A percentile compares a stretch with the other conserved stretches of the same genome.
Evolutionary conservation across 1,140 invertebrate genomes (phyloP).

Genomic region (Lethocerus indicus): DNA sequence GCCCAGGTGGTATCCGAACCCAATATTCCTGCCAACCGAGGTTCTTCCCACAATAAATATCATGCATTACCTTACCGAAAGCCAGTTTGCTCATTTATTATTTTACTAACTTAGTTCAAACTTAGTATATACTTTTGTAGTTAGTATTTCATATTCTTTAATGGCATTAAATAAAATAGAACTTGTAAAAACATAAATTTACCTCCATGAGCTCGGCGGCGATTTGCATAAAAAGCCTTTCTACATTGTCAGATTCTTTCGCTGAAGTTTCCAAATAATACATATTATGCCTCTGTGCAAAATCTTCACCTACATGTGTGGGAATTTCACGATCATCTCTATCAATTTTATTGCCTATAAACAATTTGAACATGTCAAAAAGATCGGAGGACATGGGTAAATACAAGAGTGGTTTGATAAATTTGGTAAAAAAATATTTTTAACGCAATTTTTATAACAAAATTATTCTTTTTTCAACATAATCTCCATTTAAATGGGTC

Average conservation of each 20-base stretch:
- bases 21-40: neutral
- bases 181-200: constrained; percentile 18
- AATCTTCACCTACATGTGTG: constrained; percentile 85
- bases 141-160: neutral
- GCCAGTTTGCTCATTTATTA: neutral
- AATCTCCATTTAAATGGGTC: too few species aligned
- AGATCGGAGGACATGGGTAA: neutral
- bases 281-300: constrained; percentile 89
- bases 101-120: neutral
- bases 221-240: constrained; percentile 90
- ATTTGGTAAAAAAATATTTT: neutral
- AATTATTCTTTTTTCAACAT: too few species aligned
- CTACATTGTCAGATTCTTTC: constrained; percentile 95
- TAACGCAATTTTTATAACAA: too few species aligned
- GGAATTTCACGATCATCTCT: constrained; percentile 89
- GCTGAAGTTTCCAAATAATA: constrained; percentile 97
- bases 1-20: neutral
- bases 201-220: constrained; percentile 81
- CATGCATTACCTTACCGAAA: neutral
- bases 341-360: constrained; percentile 86
- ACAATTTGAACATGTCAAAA: too few species aligned
- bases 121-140: neutral
- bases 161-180: neutral
- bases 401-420: neutral
- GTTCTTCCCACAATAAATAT: neutral